phyloP scores from a whole-genome alignment of 2,113 vertebrate species.

The Gallinago paraguaiae region DNA sequence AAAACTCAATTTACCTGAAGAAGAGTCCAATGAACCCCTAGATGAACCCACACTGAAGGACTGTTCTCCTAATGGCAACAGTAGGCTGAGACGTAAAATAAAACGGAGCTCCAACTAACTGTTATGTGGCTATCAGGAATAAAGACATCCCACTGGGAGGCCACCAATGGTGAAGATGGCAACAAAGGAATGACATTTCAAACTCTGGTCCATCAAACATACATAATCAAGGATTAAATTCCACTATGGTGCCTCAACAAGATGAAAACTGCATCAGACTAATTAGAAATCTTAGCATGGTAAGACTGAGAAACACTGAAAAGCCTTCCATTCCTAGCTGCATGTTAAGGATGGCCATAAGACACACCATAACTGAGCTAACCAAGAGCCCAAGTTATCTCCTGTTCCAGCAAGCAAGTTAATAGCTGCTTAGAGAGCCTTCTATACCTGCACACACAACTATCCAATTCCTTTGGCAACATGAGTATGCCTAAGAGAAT shows the following conservation, averaged over 20 bases:
- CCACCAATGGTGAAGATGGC: accelerated
- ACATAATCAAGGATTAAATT: not conserved
- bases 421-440: not conserved
- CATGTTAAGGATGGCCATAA: not conserved
- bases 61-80: not conserved
- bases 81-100: not conserved
- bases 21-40: not conserved
- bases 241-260: not conserved
- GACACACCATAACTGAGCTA: not conserved
- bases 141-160: not conserved
- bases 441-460: not conserved
- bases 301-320: not conserved
- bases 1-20: not conserved
- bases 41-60: not conserved
- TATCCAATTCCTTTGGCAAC: not conserved
- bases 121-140: not conserved
- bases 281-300: not conserved
- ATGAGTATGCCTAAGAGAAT: not conserved
- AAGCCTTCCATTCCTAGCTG: not conserved
- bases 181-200: not conserved
- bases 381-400: not conserved
- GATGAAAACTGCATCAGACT: not conserved
- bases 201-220: not conserved
- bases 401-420: not conserved
- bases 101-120: not conserved